Evolutionary conservation across 2,797 vertebrate species (phyloP).

Genomic region (Halcyon badia): DNA sequence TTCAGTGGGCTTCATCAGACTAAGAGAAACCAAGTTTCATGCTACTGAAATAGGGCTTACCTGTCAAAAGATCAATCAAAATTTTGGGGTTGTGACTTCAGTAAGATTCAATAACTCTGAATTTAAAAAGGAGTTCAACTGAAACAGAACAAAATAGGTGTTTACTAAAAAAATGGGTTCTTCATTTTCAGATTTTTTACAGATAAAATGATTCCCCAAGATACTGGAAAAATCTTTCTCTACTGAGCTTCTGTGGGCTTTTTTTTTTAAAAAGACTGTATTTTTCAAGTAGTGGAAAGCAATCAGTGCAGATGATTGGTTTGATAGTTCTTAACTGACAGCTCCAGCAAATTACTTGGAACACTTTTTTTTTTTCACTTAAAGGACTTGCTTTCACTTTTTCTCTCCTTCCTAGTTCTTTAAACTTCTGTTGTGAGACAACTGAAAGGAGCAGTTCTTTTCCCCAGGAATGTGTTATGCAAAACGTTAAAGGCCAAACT

Average conservation of each 20-base stretch:
- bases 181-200: background rate
- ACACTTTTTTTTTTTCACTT: background rate
- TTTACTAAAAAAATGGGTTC: background rate
- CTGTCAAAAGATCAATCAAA: background rate
- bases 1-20: background rate
- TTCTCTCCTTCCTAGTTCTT: background rate
- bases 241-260: rapidly evolving
- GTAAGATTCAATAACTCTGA: background rate
- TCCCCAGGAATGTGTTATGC: background rate
- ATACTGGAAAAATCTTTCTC: background rate
- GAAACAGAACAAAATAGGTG: background rate
- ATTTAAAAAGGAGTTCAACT: background rate
- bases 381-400: background rate
- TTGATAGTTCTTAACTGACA: background rate
- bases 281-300: background rate
- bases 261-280: background rate
- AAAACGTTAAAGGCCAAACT: background rate
- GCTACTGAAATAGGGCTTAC: background rate
- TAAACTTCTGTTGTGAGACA: background rate
- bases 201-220: background rate
- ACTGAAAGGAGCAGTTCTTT: background rate
- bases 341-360: background rate
- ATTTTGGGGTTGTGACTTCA: background rate
- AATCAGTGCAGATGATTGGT: background rate
- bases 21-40: background rate